Evolutionary conservation across 37 sponge, comb jelly and placozoan species (phyloP).

Genomic region (Theonella swinhoei): DNA sequence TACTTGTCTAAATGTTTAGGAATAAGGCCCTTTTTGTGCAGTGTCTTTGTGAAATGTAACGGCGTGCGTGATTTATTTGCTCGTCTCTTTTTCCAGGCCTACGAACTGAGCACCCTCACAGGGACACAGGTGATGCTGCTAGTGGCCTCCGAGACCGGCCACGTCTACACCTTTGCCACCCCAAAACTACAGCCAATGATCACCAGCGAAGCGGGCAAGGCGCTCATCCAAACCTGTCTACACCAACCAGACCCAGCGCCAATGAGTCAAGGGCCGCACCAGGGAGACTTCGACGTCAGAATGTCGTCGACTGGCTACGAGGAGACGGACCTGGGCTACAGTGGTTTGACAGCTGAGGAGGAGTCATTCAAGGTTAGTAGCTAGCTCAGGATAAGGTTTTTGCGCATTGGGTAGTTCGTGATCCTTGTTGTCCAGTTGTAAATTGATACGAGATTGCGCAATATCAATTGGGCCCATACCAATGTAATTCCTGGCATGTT

Average conservation of each 20-base stretch:
- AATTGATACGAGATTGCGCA: background rate
- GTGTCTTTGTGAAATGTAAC: no score
- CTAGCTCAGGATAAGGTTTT: no score
- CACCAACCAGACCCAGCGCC: constrained; percentile 93
- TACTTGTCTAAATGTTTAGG: no score
- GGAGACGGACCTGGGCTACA: constrained; percentile 95
- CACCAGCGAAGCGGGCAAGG: constrained; percentile 98
- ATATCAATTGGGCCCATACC: background rate
- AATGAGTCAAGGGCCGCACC: constrained; percentile 17
- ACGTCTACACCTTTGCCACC: constrained; percentile 99
- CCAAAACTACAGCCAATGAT: constrained; percentile 99
- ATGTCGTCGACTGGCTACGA: constrained; percentile 93
- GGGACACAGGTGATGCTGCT: constrained; percentile 99
- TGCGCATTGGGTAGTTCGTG: no score
- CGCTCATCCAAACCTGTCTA: constrained; percentile 99
- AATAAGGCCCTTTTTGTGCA: no score
- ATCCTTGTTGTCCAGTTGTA: background rate
- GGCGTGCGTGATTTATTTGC: background rate
- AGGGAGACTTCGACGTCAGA: constrained; percentile 70
- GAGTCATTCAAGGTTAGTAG: constrained; percentile 74
- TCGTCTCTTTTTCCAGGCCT: constrained; percentile 75
- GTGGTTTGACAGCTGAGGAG: constrained; percentile 70
- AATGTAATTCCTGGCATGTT: background rate
- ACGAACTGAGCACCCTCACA: constrained; percentile 97
- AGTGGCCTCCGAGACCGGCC: constrained; percentile 99